Percentiles rank a stretch among this genome's conserved stretches.
These are phyloP conservation scores for Gymnothorax javanicus DNA, from an alignment of 2,797 vertebrate species.

Conservation along the genomic window DNA sequence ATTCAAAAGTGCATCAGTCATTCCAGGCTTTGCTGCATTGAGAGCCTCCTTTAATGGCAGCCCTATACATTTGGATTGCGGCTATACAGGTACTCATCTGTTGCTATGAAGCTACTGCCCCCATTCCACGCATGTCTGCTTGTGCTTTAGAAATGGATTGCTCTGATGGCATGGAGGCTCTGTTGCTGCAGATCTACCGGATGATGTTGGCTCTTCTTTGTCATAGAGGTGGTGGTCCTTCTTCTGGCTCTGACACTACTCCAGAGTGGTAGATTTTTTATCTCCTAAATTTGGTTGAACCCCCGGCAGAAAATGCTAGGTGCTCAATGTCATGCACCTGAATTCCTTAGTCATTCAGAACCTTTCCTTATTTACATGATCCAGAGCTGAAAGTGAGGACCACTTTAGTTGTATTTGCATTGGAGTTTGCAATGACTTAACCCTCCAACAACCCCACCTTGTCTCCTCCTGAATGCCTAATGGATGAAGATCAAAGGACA, in stretches of 20 bases:
- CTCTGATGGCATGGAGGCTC: constrained; percentile 43
- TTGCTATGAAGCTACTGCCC: constrained; percentile 47
- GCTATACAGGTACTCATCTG: constrained; percentile 49
- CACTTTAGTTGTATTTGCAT: constrained; percentile 58
- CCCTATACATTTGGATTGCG: constrained; percentile 60
- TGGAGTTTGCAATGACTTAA: constrained; percentile 60
- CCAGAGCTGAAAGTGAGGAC: constrained; percentile 41
- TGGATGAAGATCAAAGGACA: constrained; percentile 70
- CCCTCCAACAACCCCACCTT: constrained; percentile 56
- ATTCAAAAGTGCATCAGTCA: constrained; percentile 46
- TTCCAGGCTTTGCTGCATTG: constrained; percentile 45
- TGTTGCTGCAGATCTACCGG: constrained; percentile 37
- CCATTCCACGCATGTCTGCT: constrained; percentile 76
- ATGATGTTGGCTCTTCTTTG: constrained; percentile 22
- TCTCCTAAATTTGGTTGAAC: constrained; percentile 2
- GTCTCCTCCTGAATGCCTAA: constrained; percentile 59
- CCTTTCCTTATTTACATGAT: background rate
- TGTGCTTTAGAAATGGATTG: constrained; percentile 65
- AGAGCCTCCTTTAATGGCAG: constrained; percentile 43
- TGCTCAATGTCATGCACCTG: background rate
- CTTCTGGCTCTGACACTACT: constrained; percentile 41
- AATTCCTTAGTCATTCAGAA: background rate
- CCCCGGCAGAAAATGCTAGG: background rate
- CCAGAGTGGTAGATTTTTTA: background rate
- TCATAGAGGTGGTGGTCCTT: constrained; percentile 48